phyloP scores from a whole-genome alignment of 2,113 vertebrate genomes.

The Seriola dumerili region DNA sequence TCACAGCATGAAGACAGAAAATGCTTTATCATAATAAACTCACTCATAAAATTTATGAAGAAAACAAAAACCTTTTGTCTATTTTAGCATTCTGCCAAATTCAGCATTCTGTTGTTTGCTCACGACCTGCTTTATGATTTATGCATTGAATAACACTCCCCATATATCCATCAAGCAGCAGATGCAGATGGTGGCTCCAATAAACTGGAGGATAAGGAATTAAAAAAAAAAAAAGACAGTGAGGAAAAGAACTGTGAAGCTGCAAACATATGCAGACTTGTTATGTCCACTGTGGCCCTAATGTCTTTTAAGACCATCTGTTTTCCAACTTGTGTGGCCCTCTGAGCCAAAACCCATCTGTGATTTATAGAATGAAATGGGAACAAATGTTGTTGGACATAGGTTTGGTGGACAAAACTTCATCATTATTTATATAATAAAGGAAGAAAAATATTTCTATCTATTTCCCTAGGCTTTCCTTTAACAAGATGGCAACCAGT shows the following conservation, averaged over 20 bases:
- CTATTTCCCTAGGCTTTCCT: background rate
- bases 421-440: background rate
- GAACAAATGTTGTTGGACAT: constrained; percentile 39
- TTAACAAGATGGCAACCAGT: background rate
- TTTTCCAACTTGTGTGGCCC: constrained; percentile 62
- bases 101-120: constrained; percentile 44
- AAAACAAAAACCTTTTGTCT: constrained; percentile 67
- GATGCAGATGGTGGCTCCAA: constrained; percentile 74
- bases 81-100: constrained; percentile 57
- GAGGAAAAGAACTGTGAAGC: constrained; percentile 28
- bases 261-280: constrained; percentile 77
- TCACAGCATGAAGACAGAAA: constrained; percentile 19
- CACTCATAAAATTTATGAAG: constrained; percentile 47
- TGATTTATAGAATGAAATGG: constrained; percentile 53
- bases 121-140: constrained; percentile 59
- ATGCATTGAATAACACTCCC: constrained; percentile 53
- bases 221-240: constrained; percentile 3
- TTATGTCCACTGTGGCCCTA: constrained; percentile 72
- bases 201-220: constrained; percentile 61
- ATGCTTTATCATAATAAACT: constrained; percentile 73
- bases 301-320: constrained; percentile 82
- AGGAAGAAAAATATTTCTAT: background rate
- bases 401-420: constrained; percentile 17
- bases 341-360: constrained; percentile 70
- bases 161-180: constrained; percentile 63